Percentiles rank a stretch among this genome's conserved stretches.
Conservation (phyloP, 2,888 invertebrate genomes). For the Dryadula phaetusa region DNA sequence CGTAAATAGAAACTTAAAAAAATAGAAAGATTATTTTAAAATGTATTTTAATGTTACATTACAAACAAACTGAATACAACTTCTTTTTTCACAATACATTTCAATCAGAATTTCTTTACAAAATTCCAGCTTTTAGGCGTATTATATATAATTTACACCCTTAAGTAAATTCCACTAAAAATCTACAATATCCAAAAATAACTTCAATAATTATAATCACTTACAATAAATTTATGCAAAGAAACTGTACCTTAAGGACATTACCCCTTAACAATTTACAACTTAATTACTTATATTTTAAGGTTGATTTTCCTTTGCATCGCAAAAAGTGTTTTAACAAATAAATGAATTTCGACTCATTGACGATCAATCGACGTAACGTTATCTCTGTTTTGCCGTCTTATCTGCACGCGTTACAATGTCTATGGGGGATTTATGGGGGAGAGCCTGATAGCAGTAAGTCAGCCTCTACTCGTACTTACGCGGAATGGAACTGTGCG, state of each 20-base stretch:
- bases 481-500: slow-evolving; percentile 40
- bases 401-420: slow-evolving; percentile 68
- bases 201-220: slow-evolving; percentile 44
- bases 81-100: too few species aligned
- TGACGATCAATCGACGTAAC: slow-evolving; percentile 77
- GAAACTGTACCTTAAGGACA: slow-evolving; percentile 58
- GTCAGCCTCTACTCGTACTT: slow-evolving; percentile 42
- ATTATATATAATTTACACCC: too few species aligned
- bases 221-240: slow-evolving; percentile 52
- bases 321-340: slow-evolving; percentile 53
- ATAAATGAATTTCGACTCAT: slow-evolving; percentile 82
- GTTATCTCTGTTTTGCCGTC: slow-evolving; percentile 78
- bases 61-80: too few species aligned
- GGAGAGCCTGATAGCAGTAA: slow-evolving; percentile 45
- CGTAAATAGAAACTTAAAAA: too few species aligned
- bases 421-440: slow-evolving; percentile 65
- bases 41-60: too few species aligned
- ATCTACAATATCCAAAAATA: background rate
- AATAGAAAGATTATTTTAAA: too few species aligned
- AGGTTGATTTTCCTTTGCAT: slow-evolving; percentile 46
- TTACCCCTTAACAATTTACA: slow-evolving; percentile 41
- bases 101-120: too few species aligned
- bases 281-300: slow-evolving; percentile 39
- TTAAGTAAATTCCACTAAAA: background rate
- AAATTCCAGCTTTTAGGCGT: too few species aligned